phyloP scores from a whole-genome alignment of 2,888 invertebrate species.

The Tillus elongatus region DNA sequence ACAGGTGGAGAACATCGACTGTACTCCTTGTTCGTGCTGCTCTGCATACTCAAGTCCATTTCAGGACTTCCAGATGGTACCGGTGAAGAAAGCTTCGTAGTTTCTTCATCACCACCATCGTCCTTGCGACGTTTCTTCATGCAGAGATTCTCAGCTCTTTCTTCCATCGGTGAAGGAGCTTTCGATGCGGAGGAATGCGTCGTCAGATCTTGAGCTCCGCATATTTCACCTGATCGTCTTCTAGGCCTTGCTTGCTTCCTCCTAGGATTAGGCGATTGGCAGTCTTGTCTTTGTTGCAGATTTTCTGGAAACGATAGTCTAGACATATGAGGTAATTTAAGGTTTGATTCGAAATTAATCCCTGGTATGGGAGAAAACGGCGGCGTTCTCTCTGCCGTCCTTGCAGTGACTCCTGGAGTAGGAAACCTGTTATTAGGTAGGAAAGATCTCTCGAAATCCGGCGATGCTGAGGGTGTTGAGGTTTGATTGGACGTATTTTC shows the following conservation, averaged over 20 bases:
- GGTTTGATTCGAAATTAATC: slow-evolving; percentile 41
- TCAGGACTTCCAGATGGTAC: slow-evolving; percentile 34
- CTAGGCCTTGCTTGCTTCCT: slow-evolving; percentile 80
- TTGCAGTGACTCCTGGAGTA: slow-evolving; percentile 39
- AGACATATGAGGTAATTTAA: slow-evolving; percentile 43
- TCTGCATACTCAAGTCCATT: slow-evolving; percentile 35
- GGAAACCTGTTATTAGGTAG: slow-evolving; percentile 39
- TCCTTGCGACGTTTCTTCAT: slow-evolving; percentile 47
- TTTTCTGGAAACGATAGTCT: slow-evolving; percentile 41
- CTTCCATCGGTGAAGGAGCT: slow-evolving; percentile 28
- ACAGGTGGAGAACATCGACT: slow-evolving; percentile 44
- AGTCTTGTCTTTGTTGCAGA: slow-evolving; percentile 41
- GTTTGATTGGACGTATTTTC: slow-evolving; percentile 25
- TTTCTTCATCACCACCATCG: slow-evolving; percentile 19
- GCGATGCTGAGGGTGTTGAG: slow-evolving; percentile 43
- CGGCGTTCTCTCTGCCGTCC: slow-evolving; percentile 23
- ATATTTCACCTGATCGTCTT: slow-evolving; percentile 68
- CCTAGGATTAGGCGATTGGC: slow-evolving; percentile 72
- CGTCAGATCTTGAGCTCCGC: slow-evolving; percentile 53
- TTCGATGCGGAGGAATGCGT: slow-evolving; percentile 35
- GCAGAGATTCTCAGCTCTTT: slow-evolving; percentile 51
- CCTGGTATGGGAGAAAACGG: slow-evolving; percentile 37
- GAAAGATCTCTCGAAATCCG: slow-evolving; percentile 37
- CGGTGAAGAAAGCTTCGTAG: slow-evolving; percentile 24
- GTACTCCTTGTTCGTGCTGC: slow-evolving; percentile 34